Base-by-base conservation (phyloP, 2,113 vertebrate species). In the Daubentonia madagascariensis region DNA sequence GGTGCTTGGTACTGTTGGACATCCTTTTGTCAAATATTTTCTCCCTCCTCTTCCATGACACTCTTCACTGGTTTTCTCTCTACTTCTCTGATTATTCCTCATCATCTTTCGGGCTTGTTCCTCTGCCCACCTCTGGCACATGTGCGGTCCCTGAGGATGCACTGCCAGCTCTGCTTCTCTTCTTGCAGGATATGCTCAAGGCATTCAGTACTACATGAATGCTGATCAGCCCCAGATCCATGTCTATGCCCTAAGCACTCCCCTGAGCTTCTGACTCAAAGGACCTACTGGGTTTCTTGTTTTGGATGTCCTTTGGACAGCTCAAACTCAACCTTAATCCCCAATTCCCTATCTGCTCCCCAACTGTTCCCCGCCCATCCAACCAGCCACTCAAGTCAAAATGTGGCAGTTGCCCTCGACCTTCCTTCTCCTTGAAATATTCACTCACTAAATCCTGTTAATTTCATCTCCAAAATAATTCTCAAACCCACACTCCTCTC, bases 171-270 rank as follows among this genome's bases (percentile, higher is more conserved):
- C 14, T 1, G 1, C 37, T 95, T 75, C 20, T 68, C 70, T 72
- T 75, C 73, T 40, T 18, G 9, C 1, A 5, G 5, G 6, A 18
- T 3, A 14, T 9, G 35, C 45, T 68, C 8, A 1, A 8, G 63
- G 54, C 25, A 3, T 20, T 57, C 25, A 0, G 9, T 8, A 35
- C 43, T 1, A 0, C 0, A 0, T 0, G 10, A 11, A 59, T 25
- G 57, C 65, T 63, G 12, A 30, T 30, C 30, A 68, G n/a, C 4
- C 16, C 52, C 18, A 50, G 18, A 28, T 20, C 8, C 67, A 1
- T 0, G 4, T 43, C 37, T 84, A 40, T 32, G 40, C 8, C 32
- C 40, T 4, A 11, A 72, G 59, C 70, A 35, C 5, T 50, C 30
- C 35, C 67, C 80, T n/a, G 22, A 67, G 52, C 8, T 40, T 18